phyloP scores from a whole-genome alignment of 2,888 invertebrate genomes.

The Scaptomyza cyrtandrae region DNA sequence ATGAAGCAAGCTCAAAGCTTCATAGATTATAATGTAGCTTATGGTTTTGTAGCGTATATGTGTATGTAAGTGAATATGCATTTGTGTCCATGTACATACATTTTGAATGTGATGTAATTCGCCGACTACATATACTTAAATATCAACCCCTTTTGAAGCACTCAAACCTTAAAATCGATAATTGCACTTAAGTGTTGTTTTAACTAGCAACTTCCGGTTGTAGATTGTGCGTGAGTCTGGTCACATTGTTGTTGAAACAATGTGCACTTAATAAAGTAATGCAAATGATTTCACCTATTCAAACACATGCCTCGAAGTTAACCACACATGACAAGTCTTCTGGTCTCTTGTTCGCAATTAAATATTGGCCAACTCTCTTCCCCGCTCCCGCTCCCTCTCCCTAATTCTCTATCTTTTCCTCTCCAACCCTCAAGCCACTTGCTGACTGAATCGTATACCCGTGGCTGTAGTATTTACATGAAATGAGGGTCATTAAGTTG shows the following conservation, averaged over 20 bases:
- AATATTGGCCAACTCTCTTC: constrained; percentile 46
- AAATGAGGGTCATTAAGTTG: constrained; percentile 77
- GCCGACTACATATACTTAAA: neutral
- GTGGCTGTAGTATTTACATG: constrained; percentile 45
- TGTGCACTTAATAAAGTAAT: constrained; percentile 69
- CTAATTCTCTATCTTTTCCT: too few species aligned
- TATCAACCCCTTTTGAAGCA: neutral
- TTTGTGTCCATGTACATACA: too few species aligned
- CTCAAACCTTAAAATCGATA: constrained; percentile 28
- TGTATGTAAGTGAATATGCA: too few species aligned
- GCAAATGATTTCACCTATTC: constrained; percentile 66
- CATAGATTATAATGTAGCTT: too few species aligned
- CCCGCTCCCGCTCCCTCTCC: neutral
- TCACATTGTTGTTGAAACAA: constrained; percentile 72
- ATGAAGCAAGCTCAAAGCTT: too few species aligned
- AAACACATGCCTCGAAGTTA: constrained; percentile 45
- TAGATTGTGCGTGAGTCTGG: constrained; percentile 48
- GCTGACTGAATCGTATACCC: constrained; percentile 16
- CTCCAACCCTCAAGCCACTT: constrained; percentile 20
- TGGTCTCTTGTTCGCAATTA: constrained; percentile 46
- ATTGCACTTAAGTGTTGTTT: constrained; percentile 69
- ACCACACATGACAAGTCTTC: constrained; percentile 46
- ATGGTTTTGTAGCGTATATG: neutral
- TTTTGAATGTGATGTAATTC: too few species aligned
- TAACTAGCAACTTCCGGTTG: constrained; percentile 65